These are phyloP conservation scores for Halocynthia roretzi DNA, from an alignment of 23 tunicate species.

Conservation along the genomic window DNA sequence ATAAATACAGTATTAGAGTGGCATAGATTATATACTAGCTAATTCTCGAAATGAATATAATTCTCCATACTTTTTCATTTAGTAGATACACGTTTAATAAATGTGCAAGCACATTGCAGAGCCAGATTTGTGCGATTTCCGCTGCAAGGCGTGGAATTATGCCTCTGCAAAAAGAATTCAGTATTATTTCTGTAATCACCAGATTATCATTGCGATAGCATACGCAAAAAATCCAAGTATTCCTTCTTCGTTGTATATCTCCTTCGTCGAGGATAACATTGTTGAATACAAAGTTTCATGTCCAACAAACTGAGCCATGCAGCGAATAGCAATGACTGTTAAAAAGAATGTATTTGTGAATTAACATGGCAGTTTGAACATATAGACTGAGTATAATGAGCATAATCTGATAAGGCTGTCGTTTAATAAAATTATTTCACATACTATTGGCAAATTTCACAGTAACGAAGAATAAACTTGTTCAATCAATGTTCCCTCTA, in stretches of 20 bases:
- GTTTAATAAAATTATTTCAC: no score
- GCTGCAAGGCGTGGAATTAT: slow-evolving; percentile 47
- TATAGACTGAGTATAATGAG: no score
- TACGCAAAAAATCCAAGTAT: slow-evolving; percentile 77
- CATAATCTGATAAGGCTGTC: no score
- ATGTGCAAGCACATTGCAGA: slow-evolving; percentile 48
- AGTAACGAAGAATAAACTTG: no score
- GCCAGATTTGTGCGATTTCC: slow-evolving; percentile 72
- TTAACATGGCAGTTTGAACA: no score
- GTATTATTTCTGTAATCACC: neutral
- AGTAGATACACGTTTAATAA: slow-evolving; percentile 60
- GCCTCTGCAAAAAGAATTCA: slow-evolving; percentile 40
- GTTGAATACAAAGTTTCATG: slow-evolving; percentile 42
- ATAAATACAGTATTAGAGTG: neutral
- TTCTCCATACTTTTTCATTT: slow-evolving; percentile 27
- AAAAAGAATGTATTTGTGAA: neutral
- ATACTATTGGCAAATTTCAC: no score
- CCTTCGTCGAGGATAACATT: slow-evolving; percentile 26
- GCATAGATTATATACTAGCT: no score
- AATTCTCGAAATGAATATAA: neutral
- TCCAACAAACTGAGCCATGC: slow-evolving; percentile 87
- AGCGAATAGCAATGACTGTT: slow-evolving; percentile 69
- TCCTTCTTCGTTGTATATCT: slow-evolving; percentile 72
- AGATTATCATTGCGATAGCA: neutral
- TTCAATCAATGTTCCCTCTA: no score